Conservation (phyloP, 2,888 invertebrate genomes). For the Phyto melanocephala region DNA sequence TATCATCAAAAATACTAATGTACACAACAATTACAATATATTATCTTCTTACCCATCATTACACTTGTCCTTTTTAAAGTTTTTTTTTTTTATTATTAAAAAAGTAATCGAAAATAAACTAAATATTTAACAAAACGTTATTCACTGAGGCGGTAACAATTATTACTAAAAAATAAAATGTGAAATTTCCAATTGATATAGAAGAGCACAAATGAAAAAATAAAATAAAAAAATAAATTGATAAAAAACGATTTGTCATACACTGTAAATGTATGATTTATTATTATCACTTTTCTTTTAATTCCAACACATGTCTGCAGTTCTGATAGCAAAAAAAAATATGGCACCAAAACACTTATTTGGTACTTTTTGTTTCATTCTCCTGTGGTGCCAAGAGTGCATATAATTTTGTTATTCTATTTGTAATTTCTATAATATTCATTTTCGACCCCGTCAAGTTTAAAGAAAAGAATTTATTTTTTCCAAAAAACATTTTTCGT, state of each 20-base stretch:
- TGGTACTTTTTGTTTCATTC: no score
- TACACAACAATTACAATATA: no score
- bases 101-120: not conserved
- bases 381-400: no score
- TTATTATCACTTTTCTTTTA: not conserved
- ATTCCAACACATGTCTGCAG: not conserved
- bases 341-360: not conserved
- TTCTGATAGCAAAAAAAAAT: not conserved
- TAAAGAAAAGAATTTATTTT: no score
- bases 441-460: no score
- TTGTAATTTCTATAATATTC: no score
- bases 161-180: no score
- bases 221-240: slow-evolving; percentile 9
- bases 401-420: no score
- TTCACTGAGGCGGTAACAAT: no score
- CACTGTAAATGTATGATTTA: not conserved
- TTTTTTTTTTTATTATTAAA: not conserved
- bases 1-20: no score
- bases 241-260: slow-evolving; percentile 47
- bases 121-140: not conserved
- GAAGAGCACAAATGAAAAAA: not conserved
- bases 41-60: slow-evolving; percentile 36
- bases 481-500: no score
- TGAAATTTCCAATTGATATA: slow-evolving; percentile 25
- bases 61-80: not conserved